These are phyloP conservation scores for Lasioglossum zephyrum DNA, from an alignment of 2,888 invertebrate genomes.

Conservation along the genomic window DNA sequence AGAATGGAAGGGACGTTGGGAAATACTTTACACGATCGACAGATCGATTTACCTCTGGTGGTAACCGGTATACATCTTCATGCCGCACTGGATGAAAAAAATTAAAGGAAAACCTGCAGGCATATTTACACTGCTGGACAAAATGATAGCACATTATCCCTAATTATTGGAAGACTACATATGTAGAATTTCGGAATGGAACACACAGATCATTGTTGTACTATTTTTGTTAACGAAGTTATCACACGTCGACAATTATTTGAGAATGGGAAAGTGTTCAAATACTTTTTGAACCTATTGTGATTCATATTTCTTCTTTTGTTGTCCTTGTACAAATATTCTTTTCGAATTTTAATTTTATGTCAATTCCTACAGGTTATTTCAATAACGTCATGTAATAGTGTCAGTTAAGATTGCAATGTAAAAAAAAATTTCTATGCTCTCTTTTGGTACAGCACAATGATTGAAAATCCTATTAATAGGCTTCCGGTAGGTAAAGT, in stretches of 20 bases:
- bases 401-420: too few species aligned
- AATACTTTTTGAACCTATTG: too few species aligned
- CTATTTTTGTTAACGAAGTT: background rate
- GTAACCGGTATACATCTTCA: background rate
- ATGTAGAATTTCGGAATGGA: background rate
- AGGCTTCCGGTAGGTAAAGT: too few species aligned
- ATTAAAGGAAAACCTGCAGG: background rate
- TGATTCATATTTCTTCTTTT: too few species aligned
- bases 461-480: too few species aligned
- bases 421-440: too few species aligned
- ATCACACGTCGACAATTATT: too few species aligned
- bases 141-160: background rate
- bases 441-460: too few species aligned
- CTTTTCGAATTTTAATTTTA: too few species aligned
- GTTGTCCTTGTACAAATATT: background rate
- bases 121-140: background rate
- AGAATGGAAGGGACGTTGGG: background rate
- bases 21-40: constrained; percentile 30
- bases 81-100: background rate
- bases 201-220: background rate
- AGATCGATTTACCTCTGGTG: constrained; percentile 34
- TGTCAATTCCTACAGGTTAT: too few species aligned
- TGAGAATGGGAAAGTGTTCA: background rate
- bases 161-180: background rate
- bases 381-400: too few species aligned